Evolutionary conservation across 2,797 vertebrate species (phyloP), one percentile per base, ranked within the genome.

Genomic region (Ptychobarbus kaznakovi): DNA sequence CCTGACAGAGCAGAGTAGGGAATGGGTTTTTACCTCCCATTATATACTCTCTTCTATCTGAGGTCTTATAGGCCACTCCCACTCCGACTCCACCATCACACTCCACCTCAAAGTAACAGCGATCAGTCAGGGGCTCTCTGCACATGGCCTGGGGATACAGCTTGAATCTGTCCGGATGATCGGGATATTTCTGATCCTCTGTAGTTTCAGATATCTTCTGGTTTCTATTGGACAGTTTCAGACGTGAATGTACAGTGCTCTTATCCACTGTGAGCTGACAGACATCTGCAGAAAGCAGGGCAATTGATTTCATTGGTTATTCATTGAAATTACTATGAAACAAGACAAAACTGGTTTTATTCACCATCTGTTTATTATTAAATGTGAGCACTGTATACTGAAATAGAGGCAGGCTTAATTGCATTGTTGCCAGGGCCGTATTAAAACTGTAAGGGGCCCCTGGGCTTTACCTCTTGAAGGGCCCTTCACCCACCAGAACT

Each of bases 101-200:
- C 53, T 82, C 11, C 25, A 82, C 10, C 38, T 82, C 53, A 82
- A 82, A 82, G 7, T 74, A 73, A 82, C 68, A 73, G 38, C 40
- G 69, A 13, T 1, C 38, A 8, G 4, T 44, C 25, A 82, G 38
- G 46, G 81, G 1, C 51, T 82, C 81, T 46, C 9, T 58, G 53
- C 81, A 82, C 56, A 82, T 15, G 18, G 3, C 40, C 53, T 82
- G 81, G 2, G 81, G 81, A 82, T 32, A 74, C 35, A 82, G 53
- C 11, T 0, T 22, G 25, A 61, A 82, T 74, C 81, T 73, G 4
- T 74, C 28, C 2, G 38, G 51, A 46, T 63, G 40, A 12, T 46
- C 11, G 22, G 81, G 69, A 73, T 82, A 82, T 32, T 32, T 8
- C 8, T 82, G 81, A 18, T n/a, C 38, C 22, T 1, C 22, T 73